phyloP scores from a whole-genome alignment of 2,113 vertebrate genomes.

The Mesoclemmys tuberculata region DNA sequence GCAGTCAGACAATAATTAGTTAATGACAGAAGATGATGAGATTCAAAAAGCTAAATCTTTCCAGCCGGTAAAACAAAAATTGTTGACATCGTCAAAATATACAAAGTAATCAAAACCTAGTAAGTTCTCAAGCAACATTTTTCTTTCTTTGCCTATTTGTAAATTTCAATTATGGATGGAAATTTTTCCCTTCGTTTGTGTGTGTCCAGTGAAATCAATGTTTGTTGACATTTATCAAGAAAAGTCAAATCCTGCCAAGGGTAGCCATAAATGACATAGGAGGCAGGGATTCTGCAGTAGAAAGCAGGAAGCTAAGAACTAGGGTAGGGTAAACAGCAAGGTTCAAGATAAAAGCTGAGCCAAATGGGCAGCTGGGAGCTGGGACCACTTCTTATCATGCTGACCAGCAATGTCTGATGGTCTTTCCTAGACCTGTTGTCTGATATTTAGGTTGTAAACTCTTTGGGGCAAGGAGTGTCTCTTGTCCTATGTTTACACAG shows the following conservation, averaged over 20 bases:
- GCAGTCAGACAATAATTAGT: not conserved
- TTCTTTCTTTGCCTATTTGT: not conserved
- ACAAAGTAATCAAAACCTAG: not conserved
- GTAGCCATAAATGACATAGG: not conserved
- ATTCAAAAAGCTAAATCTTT: not conserved
- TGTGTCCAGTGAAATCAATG: not conserved
- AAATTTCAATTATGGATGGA: not conserved
- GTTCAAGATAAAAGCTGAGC: not conserved
- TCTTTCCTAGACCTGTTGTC: no score
- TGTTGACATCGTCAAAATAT: not conserved
- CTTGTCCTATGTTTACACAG: no score
- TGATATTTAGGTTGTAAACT: no score
- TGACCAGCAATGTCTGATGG: no score
- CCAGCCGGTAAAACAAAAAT: not conserved
- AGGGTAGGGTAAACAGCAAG: not conserved
- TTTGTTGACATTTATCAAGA: not conserved
- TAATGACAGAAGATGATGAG: not conserved
- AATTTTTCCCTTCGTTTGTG: not conserved
- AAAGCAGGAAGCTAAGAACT: not conserved
- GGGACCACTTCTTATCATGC: no score
- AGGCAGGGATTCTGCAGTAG: not conserved
- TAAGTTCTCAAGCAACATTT: not conserved
- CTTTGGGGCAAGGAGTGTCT: no score
- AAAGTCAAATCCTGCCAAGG: not conserved
- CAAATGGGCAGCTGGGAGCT: not conserved